phyloP scores from a whole-genome alignment of 2,113 vertebrate species.

The Ceuthmochares aereus region DNA sequence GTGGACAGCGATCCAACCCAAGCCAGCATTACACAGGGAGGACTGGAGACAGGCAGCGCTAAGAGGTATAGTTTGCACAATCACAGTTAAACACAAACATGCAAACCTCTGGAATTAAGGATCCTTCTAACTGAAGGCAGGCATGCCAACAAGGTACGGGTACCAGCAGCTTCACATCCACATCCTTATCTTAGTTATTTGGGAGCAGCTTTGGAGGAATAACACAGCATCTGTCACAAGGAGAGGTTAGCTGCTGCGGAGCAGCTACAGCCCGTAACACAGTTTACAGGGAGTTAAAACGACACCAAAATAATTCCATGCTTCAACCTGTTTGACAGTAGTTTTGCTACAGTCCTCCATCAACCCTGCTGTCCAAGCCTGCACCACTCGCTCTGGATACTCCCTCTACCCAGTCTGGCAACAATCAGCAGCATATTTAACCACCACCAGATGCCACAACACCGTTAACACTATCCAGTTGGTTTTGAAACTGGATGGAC shows the following conservation, averaged over 20 bases:
- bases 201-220: neutral
- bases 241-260: neutral
- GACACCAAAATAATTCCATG: rapidly evolving
- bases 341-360: neutral
- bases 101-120: neutral
- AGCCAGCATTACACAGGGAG: neutral
- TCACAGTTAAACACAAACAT: neutral
- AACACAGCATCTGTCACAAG: rapidly evolving
- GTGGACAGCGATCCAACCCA: neutral
- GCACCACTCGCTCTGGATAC: rapidly evolving
- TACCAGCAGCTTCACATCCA: neutral
- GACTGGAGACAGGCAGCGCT: neutral
- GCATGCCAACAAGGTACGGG: neutral
- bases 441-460: rapidly evolving
- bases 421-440: neutral
- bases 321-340: neutral
- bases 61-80: neutral
- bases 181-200: neutral
- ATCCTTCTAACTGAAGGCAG: neutral
- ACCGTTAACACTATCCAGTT: neutral
- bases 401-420: rapidly evolving
- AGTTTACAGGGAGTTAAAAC: rapidly evolving
- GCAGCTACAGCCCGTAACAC: rapidly evolving
- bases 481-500: neutral
- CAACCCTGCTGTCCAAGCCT: rapidly evolving